Conservation (phyloP, 64 coral and sea anemone species). For the Anthopleura sola region DNA sequence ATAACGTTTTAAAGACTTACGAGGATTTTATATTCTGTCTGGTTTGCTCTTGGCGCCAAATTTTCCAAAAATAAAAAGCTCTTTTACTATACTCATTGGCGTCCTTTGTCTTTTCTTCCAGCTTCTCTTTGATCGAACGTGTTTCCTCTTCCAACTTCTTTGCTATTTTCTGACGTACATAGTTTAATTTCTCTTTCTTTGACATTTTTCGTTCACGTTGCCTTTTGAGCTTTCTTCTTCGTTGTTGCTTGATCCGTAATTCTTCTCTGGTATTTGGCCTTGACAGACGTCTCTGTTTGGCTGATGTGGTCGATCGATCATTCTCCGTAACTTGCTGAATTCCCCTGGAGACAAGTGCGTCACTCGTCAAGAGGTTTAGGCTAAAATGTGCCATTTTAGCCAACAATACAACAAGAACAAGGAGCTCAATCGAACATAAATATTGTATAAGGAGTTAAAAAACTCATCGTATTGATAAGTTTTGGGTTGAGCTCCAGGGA, state of each 20-base stretch:
- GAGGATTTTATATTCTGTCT: not conserved
- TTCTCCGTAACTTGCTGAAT: not conserved
- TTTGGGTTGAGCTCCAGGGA: too few species aligned
- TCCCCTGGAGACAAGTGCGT: not conserved
- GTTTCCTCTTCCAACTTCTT: not conserved
- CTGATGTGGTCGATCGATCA: not conserved
- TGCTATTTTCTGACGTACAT: not conserved
- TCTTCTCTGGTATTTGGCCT: slow-evolving; percentile 17
- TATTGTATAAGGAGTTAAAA: too few species aligned
- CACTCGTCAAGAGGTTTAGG: slow-evolving; percentile 16
- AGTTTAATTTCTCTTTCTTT: not conserved
- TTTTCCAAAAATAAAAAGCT: slow-evolving; percentile 10
- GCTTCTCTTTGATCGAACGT: not conserved
- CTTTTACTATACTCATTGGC: not conserved
- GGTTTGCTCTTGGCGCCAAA: not conserved
- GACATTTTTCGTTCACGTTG: not conserved
- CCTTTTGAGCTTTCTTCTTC: slow-evolving; percentile 14
- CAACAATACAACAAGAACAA: too few species aligned
- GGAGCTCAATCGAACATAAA: too few species aligned
- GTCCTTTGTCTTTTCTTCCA: not conserved
- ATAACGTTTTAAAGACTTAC: not conserved
- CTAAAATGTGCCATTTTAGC: not conserved
- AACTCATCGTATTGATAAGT: too few species aligned
- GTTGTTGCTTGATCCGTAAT: not conserved
- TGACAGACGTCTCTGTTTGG: slow-evolving; percentile 1